Percentiles rank a stretch among this genome's conserved stretches.
Conservation (phyloP, 1,140 invertebrate genomes). For the Homalodisca vitripennis region DNA sequence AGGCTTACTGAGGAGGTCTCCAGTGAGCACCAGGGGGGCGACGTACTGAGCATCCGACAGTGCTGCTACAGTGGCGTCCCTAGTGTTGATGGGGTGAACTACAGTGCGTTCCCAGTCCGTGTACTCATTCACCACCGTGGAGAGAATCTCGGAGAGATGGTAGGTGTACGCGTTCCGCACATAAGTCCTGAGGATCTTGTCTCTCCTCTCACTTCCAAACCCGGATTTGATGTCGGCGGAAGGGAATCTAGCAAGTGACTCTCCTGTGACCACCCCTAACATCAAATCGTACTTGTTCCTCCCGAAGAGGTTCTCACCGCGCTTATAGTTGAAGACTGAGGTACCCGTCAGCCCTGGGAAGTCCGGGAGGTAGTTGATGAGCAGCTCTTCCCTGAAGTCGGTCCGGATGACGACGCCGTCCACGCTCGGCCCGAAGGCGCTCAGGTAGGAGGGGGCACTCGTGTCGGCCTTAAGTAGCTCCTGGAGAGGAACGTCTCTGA, state of each 20-base stretch:
- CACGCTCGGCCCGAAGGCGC: constrained; percentile 82
- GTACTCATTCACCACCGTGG: constrained; percentile 94
- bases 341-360: constrained; percentile 36
- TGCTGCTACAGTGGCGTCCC: constrained; percentile 88
- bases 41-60: constrained; percentile 90
- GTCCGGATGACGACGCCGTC: constrained; percentile 84
- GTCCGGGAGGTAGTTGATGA: constrained; percentile 46
- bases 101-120: constrained; percentile 93
- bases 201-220: constrained; percentile 82
- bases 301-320: constrained; percentile 52
- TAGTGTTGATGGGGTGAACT: constrained; percentile 85
- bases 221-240: constrained; percentile 81
- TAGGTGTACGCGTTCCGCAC: constrained; percentile 90
- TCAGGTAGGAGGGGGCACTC: constrained; percentile 77
- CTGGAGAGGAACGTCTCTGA: constrained; percentile 71
- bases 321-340: constrained; percentile 43
- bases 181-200: constrained; percentile 90
- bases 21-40: constrained; percentile 77
- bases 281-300: constrained; percentile 73
- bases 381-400: constrained; percentile 71
- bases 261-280: constrained; percentile 81
- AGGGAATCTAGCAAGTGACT: constrained; percentile 79
- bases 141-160: constrained; percentile 95
- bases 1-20: constrained; percentile 66
- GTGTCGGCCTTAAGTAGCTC: constrained; percentile 78